Conservation (phyloP, 1,140 invertebrate species). For the Holotrichia oblita region DNA sequence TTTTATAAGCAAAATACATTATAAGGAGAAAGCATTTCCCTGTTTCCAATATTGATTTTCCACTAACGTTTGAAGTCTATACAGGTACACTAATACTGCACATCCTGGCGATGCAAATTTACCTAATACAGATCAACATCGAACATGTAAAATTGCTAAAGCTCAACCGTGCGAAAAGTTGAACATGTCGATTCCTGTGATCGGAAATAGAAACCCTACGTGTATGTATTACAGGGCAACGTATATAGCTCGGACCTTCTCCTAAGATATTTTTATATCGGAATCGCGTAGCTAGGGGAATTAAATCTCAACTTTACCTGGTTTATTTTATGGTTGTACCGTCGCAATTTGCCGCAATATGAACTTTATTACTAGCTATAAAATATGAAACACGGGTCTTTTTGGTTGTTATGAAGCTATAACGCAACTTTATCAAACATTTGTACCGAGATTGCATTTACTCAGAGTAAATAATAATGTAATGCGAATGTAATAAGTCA, state of each 20-base stretch:
- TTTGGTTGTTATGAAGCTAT: background rate
- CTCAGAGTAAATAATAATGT: background rate
- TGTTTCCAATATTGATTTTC: slow-evolving; percentile 12
- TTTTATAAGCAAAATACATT: background rate
- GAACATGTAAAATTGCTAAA: background rate
- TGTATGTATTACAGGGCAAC: background rate
- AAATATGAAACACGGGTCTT: background rate
- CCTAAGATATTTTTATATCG: background rate
- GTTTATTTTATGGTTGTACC: background rate
- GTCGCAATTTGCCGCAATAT: background rate
- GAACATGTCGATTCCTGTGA: too few relatives aligned
- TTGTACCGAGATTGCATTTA: background rate
- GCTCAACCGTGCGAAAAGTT: background rate
- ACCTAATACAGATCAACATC: background rate
- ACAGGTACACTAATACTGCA: background rate
- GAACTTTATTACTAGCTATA: background rate
- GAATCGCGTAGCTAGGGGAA: background rate
- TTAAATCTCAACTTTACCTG: background rate
- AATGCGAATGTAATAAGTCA: too few relatives aligned
- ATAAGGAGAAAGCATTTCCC: background rate
- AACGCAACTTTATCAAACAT: background rate
- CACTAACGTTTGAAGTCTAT: background rate
- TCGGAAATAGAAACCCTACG: too few relatives aligned
- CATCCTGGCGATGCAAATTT: background rate
- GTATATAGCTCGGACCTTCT: too few relatives aligned